Evolutionary conservation across 2,797 vertebrate species (phyloP).

Genomic region (Capromys pilorides): DNA sequence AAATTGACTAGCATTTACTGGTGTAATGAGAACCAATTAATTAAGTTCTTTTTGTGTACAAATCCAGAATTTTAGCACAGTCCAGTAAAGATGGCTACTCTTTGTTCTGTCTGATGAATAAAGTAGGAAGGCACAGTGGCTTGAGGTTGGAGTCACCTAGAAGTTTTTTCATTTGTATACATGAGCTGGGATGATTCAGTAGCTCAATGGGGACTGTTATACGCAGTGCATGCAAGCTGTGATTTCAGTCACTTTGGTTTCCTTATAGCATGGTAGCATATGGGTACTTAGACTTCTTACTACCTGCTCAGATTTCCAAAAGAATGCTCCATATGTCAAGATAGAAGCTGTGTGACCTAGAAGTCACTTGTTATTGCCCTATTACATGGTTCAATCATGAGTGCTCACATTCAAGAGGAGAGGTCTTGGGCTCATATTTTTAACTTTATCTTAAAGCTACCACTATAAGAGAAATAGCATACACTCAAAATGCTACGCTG

Average conservation of each 20-base stretch:
- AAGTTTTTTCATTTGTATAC: background rate
- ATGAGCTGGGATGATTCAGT: background rate
- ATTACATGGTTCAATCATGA: background rate
- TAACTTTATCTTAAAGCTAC: background rate
- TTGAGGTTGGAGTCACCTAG: background rate
- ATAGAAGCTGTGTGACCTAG: background rate
- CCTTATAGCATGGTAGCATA: background rate
- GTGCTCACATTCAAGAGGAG: background rate
- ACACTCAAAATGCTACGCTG: background rate
- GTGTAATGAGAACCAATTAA: background rate
- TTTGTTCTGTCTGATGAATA: background rate
- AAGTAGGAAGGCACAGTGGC: background rate
- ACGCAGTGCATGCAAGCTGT: too few species aligned
- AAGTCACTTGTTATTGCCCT: background rate
- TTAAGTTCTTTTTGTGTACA: background rate
- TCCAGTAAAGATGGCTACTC: rapidly evolving
- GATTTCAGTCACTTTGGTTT: background rate
- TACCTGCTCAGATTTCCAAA: background rate
- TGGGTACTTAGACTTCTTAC: background rate
- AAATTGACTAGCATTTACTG: background rate
- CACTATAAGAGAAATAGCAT: background rate
- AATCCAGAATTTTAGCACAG: background rate
- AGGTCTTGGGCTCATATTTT: background rate
- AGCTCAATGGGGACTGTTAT: background rate
- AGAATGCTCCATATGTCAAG: background rate